Conservation (phyloP, 2,888 invertebrate genomes). For the Standfussiana lucernea region DNA sequence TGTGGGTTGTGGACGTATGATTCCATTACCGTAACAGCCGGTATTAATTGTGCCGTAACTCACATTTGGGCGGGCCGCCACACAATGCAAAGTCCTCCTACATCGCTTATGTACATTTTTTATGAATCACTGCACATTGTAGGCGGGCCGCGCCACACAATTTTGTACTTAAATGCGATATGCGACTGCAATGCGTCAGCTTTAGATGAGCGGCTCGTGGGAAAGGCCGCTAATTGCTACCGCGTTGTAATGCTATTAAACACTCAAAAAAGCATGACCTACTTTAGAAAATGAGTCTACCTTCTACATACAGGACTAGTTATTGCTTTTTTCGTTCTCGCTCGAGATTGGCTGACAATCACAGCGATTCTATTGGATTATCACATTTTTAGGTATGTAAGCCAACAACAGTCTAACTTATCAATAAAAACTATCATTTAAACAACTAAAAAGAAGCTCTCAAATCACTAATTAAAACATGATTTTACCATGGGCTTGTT, state of each 20-base stretch:
- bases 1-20: background rate
- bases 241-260: background rate
- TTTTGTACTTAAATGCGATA: background rate
- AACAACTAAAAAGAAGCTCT: background rate
- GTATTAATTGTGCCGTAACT: background rate
- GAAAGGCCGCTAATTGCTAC: background rate
- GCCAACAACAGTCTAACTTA: background rate
- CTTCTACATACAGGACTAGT: no score
- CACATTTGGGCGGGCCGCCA: background rate
- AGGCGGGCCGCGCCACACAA: background rate
- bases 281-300: background rate
- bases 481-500: background rate
- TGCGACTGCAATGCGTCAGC: background rate
- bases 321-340: background rate
- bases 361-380: conserved; percentile 1
- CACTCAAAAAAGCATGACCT: background rate
- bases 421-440: background rate
- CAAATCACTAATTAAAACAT: background rate
- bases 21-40: background rate
- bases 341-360: background rate
- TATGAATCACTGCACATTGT: background rate
- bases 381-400: background rate
- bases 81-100: background rate
- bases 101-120: background rate
- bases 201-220: background rate